Evolutionary conservation across 2,888 invertebrate species (phyloP).

Genomic region (Polietes domitor): DNA sequence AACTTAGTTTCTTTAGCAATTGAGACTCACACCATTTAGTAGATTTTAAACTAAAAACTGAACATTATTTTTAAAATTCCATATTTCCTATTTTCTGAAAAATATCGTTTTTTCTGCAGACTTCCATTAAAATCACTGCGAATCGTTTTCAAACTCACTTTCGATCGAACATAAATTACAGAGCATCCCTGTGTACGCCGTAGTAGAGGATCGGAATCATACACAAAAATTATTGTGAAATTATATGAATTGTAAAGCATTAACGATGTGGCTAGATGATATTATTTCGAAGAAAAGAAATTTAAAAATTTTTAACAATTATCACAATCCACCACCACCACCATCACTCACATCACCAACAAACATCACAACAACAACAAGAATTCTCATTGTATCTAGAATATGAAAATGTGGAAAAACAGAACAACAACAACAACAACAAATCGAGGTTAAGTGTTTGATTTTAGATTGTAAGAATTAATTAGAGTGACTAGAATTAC

Average conservation of each 20-base stretch:
- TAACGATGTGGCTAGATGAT: neutral
- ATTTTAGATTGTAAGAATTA: conserved; percentile 20
- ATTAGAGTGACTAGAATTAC: neutral
- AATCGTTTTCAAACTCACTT: neutral
- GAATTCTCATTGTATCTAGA: neutral
- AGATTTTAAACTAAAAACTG: too few species aligned
- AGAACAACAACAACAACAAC: neutral
- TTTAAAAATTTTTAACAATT: neutral
- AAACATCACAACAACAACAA: neutral
- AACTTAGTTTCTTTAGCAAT: too few species aligned
- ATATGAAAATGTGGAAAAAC: conserved; percentile 66
- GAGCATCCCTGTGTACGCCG: too few species aligned
- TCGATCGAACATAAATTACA: neutral
- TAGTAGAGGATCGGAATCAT: too few species aligned
- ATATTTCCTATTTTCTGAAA: too few species aligned
- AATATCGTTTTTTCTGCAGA: too few species aligned
- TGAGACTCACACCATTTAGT: too few species aligned
- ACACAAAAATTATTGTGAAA: neutral
- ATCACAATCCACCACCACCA: neutral
- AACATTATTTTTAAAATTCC: too few species aligned
- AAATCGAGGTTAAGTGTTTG: conserved; percentile 10
- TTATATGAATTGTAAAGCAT: conserved; percentile 5
- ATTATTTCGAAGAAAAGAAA: neutral
- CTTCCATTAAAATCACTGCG: too few species aligned
- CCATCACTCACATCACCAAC: neutral